Evolutionary conservation across 2,113 vertebrate species (phyloP).

Genomic region (Elaphurus davidianus): DNA sequence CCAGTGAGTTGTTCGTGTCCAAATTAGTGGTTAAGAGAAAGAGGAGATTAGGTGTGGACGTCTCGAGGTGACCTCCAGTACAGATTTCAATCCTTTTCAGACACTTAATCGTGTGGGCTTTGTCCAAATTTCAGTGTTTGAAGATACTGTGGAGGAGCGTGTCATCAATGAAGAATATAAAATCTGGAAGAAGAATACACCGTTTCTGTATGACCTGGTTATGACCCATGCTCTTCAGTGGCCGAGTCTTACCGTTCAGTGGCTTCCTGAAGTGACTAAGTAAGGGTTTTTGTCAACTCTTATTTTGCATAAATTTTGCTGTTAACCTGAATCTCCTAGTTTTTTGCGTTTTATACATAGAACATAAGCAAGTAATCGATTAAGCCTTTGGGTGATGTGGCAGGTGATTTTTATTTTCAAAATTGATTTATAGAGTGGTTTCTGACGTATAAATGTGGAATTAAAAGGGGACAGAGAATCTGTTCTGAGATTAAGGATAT

Average conservation of each 20-base stretch:
- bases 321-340: background rate
- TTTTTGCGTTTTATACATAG: background rate
- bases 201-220: conserved; percentile 93
- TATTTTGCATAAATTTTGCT: conserved; percentile 21
- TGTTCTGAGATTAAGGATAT: background rate
- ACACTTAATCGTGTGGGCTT: background rate
- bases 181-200: conserved; percentile 97
- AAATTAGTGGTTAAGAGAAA: conserved; percentile 1
- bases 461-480: background rate
- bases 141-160: conserved; percentile 93
- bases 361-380: background rate
- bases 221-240: conserved; percentile 95
- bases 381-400: background rate
- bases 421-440: conserved; percentile 16
- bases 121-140: conserved; percentile 84
- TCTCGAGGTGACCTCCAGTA: conserved; percentile 61
- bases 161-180: conserved; percentile 96
- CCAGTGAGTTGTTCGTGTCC: background rate
- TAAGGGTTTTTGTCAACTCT: conserved; percentile 76
- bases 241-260: conserved; percentile 96
- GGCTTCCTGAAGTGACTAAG: conserved; percentile 94
- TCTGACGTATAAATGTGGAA: background rate
- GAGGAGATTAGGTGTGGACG: conserved; percentile 64
- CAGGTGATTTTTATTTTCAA: conserved; percentile 29
- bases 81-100: background rate